Conservation (phyloP, 2,888 invertebrate genomes). For the Nesidiocoris tenuis region DNA sequence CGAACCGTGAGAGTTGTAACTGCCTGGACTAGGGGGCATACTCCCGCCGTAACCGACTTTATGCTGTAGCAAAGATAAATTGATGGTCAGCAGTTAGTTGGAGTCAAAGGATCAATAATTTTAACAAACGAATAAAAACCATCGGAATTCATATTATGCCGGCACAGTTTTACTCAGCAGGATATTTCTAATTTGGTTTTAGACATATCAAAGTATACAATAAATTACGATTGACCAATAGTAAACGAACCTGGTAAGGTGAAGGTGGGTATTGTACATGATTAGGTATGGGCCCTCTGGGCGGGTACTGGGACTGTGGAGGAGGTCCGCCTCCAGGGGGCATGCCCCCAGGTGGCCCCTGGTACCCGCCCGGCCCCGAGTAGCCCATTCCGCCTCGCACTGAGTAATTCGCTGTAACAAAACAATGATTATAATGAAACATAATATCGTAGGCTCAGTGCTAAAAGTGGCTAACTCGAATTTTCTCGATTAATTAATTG, state of each 20-base stretch:
- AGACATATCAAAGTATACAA: too few relatives aligned
- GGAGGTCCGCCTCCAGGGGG: conserved; percentile 55
- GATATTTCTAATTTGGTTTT: too few relatives aligned
- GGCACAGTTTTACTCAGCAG: neutral
- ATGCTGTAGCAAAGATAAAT: conserved; percentile 57
- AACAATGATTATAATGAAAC: too few relatives aligned
- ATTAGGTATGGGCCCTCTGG: conserved; percentile 56
- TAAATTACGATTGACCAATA: too few relatives aligned
- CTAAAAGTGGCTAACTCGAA: too few relatives aligned
- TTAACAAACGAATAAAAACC: neutral
- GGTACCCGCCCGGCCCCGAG: conserved; percentile 51
- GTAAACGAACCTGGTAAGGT: conserved; percentile 53
- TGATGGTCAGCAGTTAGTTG: too few relatives aligned
- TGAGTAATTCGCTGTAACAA: conserved; percentile 56
- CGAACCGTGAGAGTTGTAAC: conserved; percentile 54
- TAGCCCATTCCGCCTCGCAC: conserved; percentile 57
- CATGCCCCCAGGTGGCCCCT: conserved; percentile 40
- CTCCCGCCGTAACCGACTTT: conserved; percentile 61
- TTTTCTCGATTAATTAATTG: too few relatives aligned
- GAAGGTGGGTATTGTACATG: conserved; percentile 58
- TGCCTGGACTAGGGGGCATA: conserved; percentile 63
- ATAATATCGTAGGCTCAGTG: too few relatives aligned
- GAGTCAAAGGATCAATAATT: neutral
- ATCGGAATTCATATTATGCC: too few relatives aligned
- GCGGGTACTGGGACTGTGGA: conserved; percentile 56